Evolutionary conservation across 2,113 vertebrate genomes (phyloP).

Genomic region (Nanger granti): DNA sequence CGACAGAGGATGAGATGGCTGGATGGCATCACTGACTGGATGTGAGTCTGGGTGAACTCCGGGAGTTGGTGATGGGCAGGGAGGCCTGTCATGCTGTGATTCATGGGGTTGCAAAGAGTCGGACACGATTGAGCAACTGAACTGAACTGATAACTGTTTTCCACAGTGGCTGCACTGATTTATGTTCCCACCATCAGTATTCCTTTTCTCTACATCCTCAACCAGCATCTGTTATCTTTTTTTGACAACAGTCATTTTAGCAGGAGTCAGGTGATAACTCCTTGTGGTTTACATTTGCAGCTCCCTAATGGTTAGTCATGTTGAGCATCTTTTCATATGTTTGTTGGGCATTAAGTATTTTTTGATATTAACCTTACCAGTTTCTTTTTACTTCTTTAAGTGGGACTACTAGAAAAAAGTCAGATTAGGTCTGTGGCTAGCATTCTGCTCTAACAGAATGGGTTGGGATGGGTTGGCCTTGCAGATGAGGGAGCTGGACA

Average conservation of each 20-base stretch:
- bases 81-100: too few species aligned
- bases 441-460: not conserved
- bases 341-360: not conserved
- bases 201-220: not conserved
- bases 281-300: not conserved
- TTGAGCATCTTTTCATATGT: not conserved
- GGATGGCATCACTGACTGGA: too few species aligned
- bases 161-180: not conserved
- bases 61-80: too few species aligned
- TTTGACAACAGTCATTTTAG: not conserved
- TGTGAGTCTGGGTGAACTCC: too few species aligned
- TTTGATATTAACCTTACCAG: not conserved
- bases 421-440: not conserved
- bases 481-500: not conserved
- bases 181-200: not conserved
- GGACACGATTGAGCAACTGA: too few species aligned
- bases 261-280: not conserved
- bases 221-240: not conserved
- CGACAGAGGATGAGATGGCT: too few species aligned
- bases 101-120: too few species aligned
- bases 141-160: not conserved
- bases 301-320: not conserved
- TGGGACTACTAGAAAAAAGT: not conserved
- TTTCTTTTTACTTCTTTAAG: not conserved
- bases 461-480: not conserved